Base-by-base conservation (phyloP, 2,113 vertebrate species). In the Ctenodactylus gundi region DNA sequence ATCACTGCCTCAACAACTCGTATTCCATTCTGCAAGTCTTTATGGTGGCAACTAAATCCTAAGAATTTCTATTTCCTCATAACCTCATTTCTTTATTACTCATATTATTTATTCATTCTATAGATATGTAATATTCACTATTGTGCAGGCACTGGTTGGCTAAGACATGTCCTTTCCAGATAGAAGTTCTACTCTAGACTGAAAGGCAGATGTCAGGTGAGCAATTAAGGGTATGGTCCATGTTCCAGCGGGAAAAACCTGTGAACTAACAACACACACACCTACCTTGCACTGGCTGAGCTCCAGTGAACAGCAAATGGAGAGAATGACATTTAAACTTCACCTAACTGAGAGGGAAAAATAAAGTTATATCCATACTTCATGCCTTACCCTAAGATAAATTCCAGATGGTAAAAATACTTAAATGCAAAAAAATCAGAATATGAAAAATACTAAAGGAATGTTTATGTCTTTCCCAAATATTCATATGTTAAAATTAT, bases 361-460 rank as follows among this genome's bases (percentile, higher is more conserved):
- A 82, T 78, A 57, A 94, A 91, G 81, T 91, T 89, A 93, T 80
- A 96, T 70, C 36, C 85, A 94, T 93, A 91, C 80, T 92, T 90
- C 51, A 95, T 92, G 84, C 77, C 46, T 94, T 85, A 87, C 49
- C 87, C 57, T 93, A 91, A 97, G 97, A 95, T 95, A 96, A 93
- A 95, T 93, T 95, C 94, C 94, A 97, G 85, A 96, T 95, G 92
- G 90, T 93, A 94, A 76, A 93, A 96, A 95, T 60, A 90, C 72
- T 94, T 94, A 90, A 95, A 94, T 88, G n/a, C 55, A 97, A 55
- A 97, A 96, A 34, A 90, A 91, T 36, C 58, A 78, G 49, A 84
- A 31, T 70, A 62, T 92, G n/a, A 92, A 95, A 95, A 92, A 77
- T 77, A 83, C 72, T 65, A 75, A 87, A 65, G 51, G 73, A 90